Conservation (phyloP, 2,797 vertebrate genomes). For the Arctocebus calabarensis region DNA sequence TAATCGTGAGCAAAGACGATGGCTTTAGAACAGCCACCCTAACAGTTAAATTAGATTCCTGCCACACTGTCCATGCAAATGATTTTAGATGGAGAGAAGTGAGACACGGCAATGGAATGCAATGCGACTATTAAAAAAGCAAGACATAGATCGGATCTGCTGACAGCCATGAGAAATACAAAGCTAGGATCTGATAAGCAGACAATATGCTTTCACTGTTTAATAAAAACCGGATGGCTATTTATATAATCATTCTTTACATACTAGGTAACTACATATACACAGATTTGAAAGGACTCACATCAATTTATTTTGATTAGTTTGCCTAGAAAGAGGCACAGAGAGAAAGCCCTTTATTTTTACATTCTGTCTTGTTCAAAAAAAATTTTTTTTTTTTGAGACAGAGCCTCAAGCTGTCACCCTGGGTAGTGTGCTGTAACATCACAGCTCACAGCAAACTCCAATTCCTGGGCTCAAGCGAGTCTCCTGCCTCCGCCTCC, state of each 20-base stretch:
- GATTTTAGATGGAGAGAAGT: not conserved
- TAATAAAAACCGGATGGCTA: not conserved
- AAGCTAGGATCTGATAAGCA: not conserved
- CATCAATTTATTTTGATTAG: not conserved
- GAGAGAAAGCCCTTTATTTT: not conserved
- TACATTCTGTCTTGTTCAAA: not conserved
- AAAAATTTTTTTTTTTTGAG: too few relatives aligned
- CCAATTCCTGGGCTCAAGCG: too few relatives aligned
- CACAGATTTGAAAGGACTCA: not conserved
- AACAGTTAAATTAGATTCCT: not conserved
- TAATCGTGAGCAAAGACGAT: not conserved
- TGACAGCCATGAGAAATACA: fast-evolving
- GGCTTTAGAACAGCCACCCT: not conserved
- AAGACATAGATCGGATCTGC: not conserved
- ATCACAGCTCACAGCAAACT: too few relatives aligned
- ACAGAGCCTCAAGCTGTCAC: too few relatives aligned
- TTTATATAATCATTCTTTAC: not conserved
- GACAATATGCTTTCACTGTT: not conserved
- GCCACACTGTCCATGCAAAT: not conserved
- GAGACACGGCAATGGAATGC: not conserved
- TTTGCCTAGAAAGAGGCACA: not conserved
- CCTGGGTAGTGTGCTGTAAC: too few relatives aligned
- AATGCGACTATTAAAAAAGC: not conserved
- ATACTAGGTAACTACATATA: not conserved
- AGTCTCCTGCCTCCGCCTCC: too few relatives aligned